Percentiles rank a stretch among this genome's conserved stretches.
Conservation (phyloP, 2,113 vertebrate genomes). For the Dissostichus mawsoni region DNA sequence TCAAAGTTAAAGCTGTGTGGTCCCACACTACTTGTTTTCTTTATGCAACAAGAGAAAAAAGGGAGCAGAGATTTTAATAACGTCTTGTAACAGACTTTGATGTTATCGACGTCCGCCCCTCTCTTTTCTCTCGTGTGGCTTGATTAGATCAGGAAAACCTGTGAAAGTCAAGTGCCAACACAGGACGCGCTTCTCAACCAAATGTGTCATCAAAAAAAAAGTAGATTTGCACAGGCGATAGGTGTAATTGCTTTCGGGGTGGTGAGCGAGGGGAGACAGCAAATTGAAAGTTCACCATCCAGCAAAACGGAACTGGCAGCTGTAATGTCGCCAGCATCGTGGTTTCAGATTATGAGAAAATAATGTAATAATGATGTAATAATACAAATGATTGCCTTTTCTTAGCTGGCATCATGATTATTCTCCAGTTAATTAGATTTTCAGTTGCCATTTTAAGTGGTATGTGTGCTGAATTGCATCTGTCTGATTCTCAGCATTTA, state of each 20-base stretch:
- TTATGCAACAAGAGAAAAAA: neutral
- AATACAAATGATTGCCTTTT: neutral
- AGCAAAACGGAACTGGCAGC: slow-evolving; percentile 16
- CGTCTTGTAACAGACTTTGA: slow-evolving; percentile 16
- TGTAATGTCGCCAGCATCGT: slow-evolving; percentile 39
- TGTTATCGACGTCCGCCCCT: slow-evolving; percentile 35
- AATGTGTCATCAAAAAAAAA: slow-evolving; percentile 68
- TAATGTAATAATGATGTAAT: slow-evolving; percentile 38
- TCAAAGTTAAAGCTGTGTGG: neutral
- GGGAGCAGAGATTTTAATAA: slow-evolving; percentile 14
- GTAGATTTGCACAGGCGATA: slow-evolving; percentile 67
- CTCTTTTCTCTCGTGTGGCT: slow-evolving; percentile 11
- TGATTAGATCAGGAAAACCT: slow-evolving; percentile 66
- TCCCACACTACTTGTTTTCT: slow-evolving; percentile 17
- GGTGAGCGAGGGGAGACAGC: slow-evolving; percentile 10
- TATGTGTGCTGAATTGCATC: neutral
- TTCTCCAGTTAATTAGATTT: neutral
- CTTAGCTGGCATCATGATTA: neutral
- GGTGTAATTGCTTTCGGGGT: slow-evolving; percentile 73
- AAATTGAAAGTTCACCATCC: slow-evolving; percentile 20
- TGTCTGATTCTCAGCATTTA: neutral
- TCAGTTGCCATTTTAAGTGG: neutral
- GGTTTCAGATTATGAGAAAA: slow-evolving; percentile 28
- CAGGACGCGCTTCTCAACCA: slow-evolving; percentile 49
- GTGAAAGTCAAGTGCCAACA: slow-evolving; percentile 68